Conservation (phyloP, 2,113 vertebrate genomes). For the Catharus minimus region DNA sequence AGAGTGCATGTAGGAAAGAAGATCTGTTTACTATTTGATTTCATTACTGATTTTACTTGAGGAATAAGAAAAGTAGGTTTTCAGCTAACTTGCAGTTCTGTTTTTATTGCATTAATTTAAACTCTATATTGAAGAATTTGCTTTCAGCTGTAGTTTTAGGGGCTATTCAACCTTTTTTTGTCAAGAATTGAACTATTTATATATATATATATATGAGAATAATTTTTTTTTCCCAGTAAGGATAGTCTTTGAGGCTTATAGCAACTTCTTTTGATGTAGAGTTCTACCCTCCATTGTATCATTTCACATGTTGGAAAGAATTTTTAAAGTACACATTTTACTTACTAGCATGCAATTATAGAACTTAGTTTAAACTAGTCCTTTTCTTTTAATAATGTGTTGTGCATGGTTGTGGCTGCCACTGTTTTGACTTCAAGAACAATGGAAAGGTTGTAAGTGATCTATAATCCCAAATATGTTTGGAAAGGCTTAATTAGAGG, state of each 20-base stretch:
- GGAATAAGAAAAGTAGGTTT: neutral
- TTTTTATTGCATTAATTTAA: neutral
- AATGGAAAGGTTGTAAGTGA: neutral
- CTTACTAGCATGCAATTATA: neutral
- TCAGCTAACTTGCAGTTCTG: neutral
- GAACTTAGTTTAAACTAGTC: neutral
- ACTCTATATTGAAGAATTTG: neutral
- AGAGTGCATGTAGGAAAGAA: neutral
- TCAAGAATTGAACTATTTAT: neutral
- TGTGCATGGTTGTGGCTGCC: neutral
- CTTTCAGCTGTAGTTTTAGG: neutral
- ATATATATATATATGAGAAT: neutral
- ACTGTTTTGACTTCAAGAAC: slow-evolving; percentile 5
- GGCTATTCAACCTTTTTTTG: neutral
- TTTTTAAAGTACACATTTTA: slow-evolving; percentile 33
- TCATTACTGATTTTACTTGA: neutral
- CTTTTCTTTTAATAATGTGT: slow-evolving; percentile 18
- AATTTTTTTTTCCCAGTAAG: neutral
- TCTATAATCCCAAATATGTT: neutral
- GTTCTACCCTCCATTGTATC: neutral
- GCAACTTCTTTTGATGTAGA: neutral
- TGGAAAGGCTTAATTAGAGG: slow-evolving; percentile 7
- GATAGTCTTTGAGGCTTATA: neutral
- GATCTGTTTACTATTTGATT: neutral
- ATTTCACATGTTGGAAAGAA: slow-evolving; percentile 19